phyloP scores from a whole-genome alignment of 1,140 invertebrate species.

The Drosophila carrolli region DNA sequence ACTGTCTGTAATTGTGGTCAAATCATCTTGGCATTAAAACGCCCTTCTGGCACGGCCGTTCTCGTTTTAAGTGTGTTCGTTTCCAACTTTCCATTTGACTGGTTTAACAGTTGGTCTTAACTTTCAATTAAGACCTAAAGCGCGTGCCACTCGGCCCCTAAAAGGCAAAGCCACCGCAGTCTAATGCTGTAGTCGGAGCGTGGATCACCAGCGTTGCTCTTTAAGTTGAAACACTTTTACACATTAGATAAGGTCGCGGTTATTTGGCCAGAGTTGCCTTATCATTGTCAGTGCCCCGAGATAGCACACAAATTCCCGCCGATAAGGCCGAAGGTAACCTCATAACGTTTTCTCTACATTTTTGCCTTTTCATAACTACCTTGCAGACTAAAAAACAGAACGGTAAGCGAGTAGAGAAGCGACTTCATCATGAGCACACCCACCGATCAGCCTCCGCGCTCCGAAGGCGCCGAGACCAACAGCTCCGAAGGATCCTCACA shows the following conservation, averaged over 20 bases:
- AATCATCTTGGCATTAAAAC: conserved; percentile 44
- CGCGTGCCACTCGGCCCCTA: conserved; percentile 14
- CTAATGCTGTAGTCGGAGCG: neutral
- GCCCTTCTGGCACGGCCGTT: conserved; percentile 37
- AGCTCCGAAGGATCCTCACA: conserved; percentile 43
- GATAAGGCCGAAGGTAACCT: conserved; percentile 39
- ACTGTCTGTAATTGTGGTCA: conserved; percentile 11
- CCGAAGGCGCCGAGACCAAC: conserved; percentile 53
- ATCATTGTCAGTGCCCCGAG: conserved; percentile 15
- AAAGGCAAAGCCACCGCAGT: neutral
- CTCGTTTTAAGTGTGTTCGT: conserved; percentile 18
- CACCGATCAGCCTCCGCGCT: conserved; percentile 49
- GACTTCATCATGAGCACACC: conserved; percentile 59
- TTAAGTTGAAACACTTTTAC: neutral
- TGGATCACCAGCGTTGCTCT: neutral
- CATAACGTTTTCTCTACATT: conserved; percentile 12
- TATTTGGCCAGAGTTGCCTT: conserved; percentile 7
- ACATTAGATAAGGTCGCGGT: conserved; percentile 23
- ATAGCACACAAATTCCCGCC: conserved; percentile 23
- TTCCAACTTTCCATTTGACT: conserved; percentile 67
- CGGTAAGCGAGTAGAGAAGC: conserved; percentile 27
- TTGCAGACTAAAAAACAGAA: conserved; percentile 36
- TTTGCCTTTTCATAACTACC: neutral
- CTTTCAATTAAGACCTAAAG: conserved; percentile 38
- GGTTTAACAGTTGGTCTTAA: conserved; percentile 39